phyloP scores from a whole-genome alignment of 2,113 vertebrate genomes.

The Halichoeres trimaculatus region DNA sequence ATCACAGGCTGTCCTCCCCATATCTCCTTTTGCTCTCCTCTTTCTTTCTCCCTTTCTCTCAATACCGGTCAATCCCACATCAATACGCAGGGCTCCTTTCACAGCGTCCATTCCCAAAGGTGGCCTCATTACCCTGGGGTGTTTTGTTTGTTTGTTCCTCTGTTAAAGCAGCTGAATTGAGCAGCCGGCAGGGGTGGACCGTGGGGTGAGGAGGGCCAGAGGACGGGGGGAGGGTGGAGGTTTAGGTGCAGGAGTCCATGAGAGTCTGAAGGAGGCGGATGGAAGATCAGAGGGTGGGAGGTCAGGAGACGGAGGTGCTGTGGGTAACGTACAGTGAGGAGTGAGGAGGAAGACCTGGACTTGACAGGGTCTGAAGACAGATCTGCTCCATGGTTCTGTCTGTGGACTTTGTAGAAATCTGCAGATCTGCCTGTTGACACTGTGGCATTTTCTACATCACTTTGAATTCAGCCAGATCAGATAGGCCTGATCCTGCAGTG shows the following conservation, averaged over 20 bases:
- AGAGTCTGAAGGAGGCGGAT: slow-evolving; percentile 50
- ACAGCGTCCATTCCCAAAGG: slow-evolving; percentile 68
- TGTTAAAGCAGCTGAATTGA: slow-evolving; percentile 76
- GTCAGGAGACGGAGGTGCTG: slow-evolving; percentile 18
- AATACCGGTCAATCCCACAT: slow-evolving; percentile 77
- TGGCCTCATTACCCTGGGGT: slow-evolving; percentile 78
- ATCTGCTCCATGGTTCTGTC: too few species aligned
- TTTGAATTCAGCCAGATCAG: too few species aligned
- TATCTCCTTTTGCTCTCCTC: slow-evolving; percentile 46
- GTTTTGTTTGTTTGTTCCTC: slow-evolving; percentile 83
- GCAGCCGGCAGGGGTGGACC: slow-evolving; percentile 72
- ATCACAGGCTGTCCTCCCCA: slow-evolving; percentile 70
- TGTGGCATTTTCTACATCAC: too few species aligned
- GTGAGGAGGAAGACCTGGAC: too few species aligned
- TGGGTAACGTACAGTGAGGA: not conserved
- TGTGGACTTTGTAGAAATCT: too few species aligned
- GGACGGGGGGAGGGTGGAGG: not conserved
- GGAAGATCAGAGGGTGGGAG: slow-evolving; percentile 43
- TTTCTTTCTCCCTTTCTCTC: slow-evolving; percentile 55
- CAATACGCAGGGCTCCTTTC: slow-evolving; percentile 75
- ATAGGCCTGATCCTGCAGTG: too few species aligned
- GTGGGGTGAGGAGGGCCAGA: slow-evolving; percentile 35
- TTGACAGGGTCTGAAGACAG: too few species aligned
- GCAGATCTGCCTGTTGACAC: too few species aligned
- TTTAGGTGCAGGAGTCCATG: slow-evolving; percentile 23